phyloP scores from a whole-genome alignment of 2,797 vertebrate species.

The Poliocrania exsul region DNA sequence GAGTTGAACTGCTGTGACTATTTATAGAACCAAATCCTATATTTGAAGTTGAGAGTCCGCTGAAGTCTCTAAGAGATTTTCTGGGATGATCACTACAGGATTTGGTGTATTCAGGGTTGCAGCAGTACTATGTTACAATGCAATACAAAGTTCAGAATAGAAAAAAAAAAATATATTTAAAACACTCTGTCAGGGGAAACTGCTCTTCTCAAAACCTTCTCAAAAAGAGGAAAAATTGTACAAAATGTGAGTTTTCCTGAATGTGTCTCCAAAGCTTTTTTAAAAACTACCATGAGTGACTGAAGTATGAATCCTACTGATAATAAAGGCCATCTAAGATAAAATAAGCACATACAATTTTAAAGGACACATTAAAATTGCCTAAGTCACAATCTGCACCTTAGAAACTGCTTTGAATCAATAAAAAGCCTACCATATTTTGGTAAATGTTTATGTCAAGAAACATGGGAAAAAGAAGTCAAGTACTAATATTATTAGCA shows the following conservation, averaged over 20 bases:
- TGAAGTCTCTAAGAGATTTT: neutral
- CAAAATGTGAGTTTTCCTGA: neutral
- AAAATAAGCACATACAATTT: constrained; percentile 66
- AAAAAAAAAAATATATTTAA: neutral
- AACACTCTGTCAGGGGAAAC: neutral
- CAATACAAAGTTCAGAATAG: neutral
- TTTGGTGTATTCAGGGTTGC: neutral
- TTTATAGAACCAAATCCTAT: neutral
- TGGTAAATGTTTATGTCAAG: neutral
- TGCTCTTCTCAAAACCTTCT: neutral
- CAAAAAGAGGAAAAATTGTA: neutral
- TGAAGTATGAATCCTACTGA: neutral
- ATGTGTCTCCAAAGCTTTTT: neutral
- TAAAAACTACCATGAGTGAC: neutral
- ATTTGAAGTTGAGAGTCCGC: neutral
- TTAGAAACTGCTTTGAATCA: constrained; percentile 34
- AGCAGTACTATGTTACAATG: neutral
- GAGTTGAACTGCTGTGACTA: neutral
- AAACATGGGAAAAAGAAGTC: neutral
- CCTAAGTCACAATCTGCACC: neutral
- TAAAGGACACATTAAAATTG: neutral
- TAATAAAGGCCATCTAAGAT: neutral
- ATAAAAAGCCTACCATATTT: neutral
- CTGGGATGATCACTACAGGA: neutral
- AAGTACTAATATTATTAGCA: neutral